Conservation (phyloP, 2,113 vertebrate species). For the Etheostoma cragini region DNA sequence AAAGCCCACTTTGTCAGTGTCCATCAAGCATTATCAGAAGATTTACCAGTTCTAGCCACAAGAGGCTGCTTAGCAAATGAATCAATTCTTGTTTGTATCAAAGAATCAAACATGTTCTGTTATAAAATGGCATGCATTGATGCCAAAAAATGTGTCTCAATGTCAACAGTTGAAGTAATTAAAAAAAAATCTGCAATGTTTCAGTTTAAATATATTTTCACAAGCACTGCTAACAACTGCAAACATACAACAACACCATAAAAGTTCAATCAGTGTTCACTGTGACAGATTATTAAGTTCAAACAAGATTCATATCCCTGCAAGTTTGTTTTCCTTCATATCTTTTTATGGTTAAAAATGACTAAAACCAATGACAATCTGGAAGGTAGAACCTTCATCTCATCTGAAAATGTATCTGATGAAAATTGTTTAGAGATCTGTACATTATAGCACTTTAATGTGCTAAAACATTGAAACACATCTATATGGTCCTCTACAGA, state of each 20-base stretch:
- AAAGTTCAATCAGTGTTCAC: neutral
- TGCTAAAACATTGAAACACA: neutral
- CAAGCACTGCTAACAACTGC: neutral
- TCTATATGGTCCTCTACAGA: neutral
- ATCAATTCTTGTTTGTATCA: neutral
- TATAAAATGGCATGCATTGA: neutral
- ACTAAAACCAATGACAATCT: neutral
- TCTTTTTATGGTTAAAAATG: neutral
- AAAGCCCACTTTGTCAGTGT: conserved; percentile 42
- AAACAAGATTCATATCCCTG: too few relatives aligned
- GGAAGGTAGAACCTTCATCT: neutral
- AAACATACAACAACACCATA: neutral
- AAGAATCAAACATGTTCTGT: neutral
- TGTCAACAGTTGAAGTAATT: neutral
- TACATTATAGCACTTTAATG: neutral
- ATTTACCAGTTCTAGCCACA: conserved; percentile 2
- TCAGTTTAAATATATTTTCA: neutral
- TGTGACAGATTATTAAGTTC: too few relatives aligned
- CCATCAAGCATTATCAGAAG: conserved; percentile 26
- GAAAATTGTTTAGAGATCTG: neutral
- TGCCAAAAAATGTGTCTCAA: neutral
- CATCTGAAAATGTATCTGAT: neutral
- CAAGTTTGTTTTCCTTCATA: too few relatives aligned
- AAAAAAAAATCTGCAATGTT: neutral
- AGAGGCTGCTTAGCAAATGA: neutral